Evolutionary conservation across 1,140 invertebrate genomes (phyloP), one percentile per base, ranked within the genome.

Genomic region (Drosophila sturtevanti): DNA sequence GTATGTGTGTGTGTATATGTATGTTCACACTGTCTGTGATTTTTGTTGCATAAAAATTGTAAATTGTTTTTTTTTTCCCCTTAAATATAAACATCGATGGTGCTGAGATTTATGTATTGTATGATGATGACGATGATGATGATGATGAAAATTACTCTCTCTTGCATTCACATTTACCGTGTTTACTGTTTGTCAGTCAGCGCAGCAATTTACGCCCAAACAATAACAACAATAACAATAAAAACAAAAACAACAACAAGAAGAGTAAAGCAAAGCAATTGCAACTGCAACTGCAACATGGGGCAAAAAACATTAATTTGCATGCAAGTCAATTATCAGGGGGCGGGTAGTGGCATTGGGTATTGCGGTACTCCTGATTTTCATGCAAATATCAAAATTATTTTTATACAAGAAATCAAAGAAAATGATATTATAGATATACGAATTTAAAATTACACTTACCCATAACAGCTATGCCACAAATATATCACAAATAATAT

Each of bases 261-360:
- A 12, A 12, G 10, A 35, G 9, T 9, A 18, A 37, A 4, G 12
- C 41, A 38, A 9, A 48, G 11, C 58, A 18, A 22, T 21, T 24
- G 38, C 37, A 22, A 14, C 35, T 10, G 35, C 51, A 9, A 10
- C 16, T 27, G 31, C 12, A 48, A 35, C 16, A 21, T 31, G 37
- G 54, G 58, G 69, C 55, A 81, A 86, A 85, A 82, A 84, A 81
- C 69, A 78, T 85, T 81, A 85, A 85, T 85, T 87, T 85, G 82
- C 81, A 80, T 85, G 81, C 82, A 87, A 87, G 81, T 87, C 81
- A 85, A 85, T 85, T 85, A 85, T 87, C 82, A 75, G 79, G 54
- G 68, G 70, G 73, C 66, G 51, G 48, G 56, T 31, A 77, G 38
- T 70, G 71, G 44, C 74, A 68, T 65, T 61, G 21, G 58, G 14